Conservation (phyloP, 2,113 vertebrate species). For the Stegostoma tigrinum region DNA sequence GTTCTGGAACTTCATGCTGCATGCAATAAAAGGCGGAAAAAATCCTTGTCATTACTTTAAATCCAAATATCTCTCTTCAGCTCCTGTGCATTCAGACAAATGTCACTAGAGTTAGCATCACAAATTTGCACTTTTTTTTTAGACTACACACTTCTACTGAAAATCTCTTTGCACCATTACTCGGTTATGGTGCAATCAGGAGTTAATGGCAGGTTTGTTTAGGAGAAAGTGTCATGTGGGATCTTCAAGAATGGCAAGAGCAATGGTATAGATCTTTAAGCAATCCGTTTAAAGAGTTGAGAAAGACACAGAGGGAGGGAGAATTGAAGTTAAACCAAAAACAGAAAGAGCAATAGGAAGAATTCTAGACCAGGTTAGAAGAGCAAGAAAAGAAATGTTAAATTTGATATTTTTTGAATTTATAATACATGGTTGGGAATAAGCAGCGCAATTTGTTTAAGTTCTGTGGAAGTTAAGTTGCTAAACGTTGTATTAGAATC, state of each 20-base stretch:
- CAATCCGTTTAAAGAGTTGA: too few relatives aligned
- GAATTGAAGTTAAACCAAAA: too few relatives aligned
- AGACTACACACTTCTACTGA: not conserved
- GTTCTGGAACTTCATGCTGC: not conserved
- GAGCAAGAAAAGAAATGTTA: too few relatives aligned
- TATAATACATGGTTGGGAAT: too few relatives aligned
- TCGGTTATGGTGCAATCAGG: not conserved
- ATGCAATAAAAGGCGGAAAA: not conserved
- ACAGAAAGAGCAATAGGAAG: too few relatives aligned
- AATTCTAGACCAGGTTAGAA: too few relatives aligned
- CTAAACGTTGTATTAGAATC: too few relatives aligned
- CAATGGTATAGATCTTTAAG: not conserved
- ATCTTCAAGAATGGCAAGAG: not conserved
- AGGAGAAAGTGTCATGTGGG: not conserved
- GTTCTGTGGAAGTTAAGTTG: too few relatives aligned
- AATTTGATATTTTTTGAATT: too few relatives aligned
- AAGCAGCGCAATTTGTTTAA: too few relatives aligned
- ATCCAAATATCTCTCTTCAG: not conserved
- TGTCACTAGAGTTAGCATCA: too few relatives aligned
- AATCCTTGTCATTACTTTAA: not conserved
- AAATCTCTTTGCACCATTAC: not conserved
- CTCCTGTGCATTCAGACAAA: not conserved
- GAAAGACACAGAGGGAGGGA: too few relatives aligned
- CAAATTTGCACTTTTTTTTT: not conserved
- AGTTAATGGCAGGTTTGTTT: not conserved